These are phyloP conservation scores for Montipora capricornis DNA, from an alignment of 64 coral and sea anemone species.

Conservation along the genomic window DNA sequence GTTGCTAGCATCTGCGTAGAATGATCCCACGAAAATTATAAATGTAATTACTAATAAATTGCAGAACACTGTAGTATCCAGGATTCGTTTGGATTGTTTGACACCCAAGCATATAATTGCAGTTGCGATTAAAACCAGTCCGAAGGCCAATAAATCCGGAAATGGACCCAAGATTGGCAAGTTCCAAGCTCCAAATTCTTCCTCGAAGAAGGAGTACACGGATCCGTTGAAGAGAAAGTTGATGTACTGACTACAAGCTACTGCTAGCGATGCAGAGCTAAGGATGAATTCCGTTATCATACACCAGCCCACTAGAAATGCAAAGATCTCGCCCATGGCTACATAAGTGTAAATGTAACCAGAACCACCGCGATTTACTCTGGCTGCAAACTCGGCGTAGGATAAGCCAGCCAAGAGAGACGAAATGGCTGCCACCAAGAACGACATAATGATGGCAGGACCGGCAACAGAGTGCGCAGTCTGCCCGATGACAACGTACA, in stretches of 20 bases:
- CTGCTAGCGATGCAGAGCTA: constrained; percentile 58
- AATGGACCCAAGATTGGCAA: constrained; percentile 28
- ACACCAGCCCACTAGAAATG: constrained; percentile 76
- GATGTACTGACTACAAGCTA: constrained; percentile 75
- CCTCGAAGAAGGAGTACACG: constrained; percentile 47
- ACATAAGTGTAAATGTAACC: constrained; percentile 80
- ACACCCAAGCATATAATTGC: constrained; percentile 74
- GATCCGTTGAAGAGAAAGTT: constrained; percentile 65
- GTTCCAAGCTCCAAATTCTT: constrained; percentile 60
- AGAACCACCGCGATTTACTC: constrained; percentile 69
- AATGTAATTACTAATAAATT: constrained; percentile 70
- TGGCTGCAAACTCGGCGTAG: constrained; percentile 84
- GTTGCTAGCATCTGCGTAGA: constrained; percentile 53
- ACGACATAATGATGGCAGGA: constrained; percentile 73
- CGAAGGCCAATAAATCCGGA: constrained; percentile 77
- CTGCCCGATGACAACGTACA: constrained; percentile 83
- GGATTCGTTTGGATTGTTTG: constrained; percentile 58
- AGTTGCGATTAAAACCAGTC: constrained; percentile 54
- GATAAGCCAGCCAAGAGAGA: constrained; percentile 59
- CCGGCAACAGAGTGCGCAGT: constrained; percentile 70
- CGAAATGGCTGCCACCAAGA: constrained; percentile 75
- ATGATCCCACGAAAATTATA: constrained; percentile 59
- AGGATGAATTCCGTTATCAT: constrained; percentile 57
- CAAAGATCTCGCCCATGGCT: constrained; percentile 74
- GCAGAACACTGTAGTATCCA: constrained; percentile 34